Base-by-base conservation (phyloP, 1,140 invertebrate genomes). In the Hylaeus anthracinus region DNA sequence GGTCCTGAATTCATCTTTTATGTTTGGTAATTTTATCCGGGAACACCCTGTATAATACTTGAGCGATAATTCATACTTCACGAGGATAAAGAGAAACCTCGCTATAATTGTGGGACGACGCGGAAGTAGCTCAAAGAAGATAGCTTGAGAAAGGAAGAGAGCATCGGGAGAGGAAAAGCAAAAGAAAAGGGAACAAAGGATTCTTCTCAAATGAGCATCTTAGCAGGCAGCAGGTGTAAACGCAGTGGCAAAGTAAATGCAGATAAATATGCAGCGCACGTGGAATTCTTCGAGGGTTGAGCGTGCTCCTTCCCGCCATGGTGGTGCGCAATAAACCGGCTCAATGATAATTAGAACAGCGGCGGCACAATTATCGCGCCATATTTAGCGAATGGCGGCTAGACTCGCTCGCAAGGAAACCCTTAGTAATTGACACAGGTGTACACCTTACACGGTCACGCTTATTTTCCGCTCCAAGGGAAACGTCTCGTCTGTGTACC, bases 181-280 rank as follows among this genome's bases (percentile, higher is more conserved):
- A 10, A 10, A 64, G 61, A 43, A 43, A 60, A 39, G 58, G 6
- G 37, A 70, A 77, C 1, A 56, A 53, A 83, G 58, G 61, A 43
- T 15, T 56, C 9, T 66, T 63, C 41, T 56, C 72, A 64, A 66
- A 81, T 53, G 60, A 78, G 67, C 41, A 26, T 73, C 65, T 73
- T 81, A 67, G 37, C 71, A 51, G 45, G 45, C 39, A 69, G 60
- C 84, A 78, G 73, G 79, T 86, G 83, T 82, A 85, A 86, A 86
- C 73, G 71, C 71, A 70, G 70, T 85, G 70, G 79, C 79, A 79
- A 86, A 86, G 58, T 82, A 77, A 53, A 84, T 71, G 69, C 58
- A 79, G n/a, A 78, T 86, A 85, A 86, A 86, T 85, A 86, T 82
- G 79, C 79, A 70, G 69, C 37, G 61, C 56, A 67, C 72, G 73